Conservation (phyloP, 1,140 invertebrate species). For the Drosophila willistoni region DNA sequence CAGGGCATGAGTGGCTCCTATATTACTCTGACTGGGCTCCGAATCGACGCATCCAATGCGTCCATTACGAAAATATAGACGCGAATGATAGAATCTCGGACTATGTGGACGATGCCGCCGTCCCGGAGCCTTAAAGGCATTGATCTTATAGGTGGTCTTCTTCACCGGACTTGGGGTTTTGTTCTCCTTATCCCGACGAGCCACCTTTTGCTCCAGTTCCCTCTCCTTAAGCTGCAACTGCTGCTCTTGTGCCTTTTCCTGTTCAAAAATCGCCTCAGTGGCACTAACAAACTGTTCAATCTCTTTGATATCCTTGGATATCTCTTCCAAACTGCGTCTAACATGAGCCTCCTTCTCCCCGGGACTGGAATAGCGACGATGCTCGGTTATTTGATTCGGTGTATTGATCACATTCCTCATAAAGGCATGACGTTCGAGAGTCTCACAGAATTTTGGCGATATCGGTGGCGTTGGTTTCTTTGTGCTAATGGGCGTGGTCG, state of each 20-base stretch:
- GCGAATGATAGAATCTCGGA: conserved; percentile 74
- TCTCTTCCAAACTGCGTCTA: conserved; percentile 79
- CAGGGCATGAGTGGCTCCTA: conserved; percentile 77
- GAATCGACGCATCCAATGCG: conserved; percentile 80
- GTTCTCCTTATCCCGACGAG: conserved; percentile 72
- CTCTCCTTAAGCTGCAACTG: conserved; percentile 11
- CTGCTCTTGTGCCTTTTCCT: conserved; percentile 61
- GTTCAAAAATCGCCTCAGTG: conserved; percentile 72
- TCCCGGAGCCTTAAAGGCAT: conserved; percentile 65
- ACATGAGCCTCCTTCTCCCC: conserved; percentile 75
- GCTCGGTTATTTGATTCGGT: conserved; percentile 42
- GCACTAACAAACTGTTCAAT: conserved; percentile 81
- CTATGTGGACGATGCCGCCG: conserved; percentile 65
- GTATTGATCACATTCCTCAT: conserved; percentile 77
- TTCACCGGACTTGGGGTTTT: conserved; percentile 71
- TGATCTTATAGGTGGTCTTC: conserved; percentile 74
- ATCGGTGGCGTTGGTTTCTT: conserved; percentile 27
- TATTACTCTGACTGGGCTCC: conserved; percentile 72
- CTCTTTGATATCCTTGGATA: conserved; percentile 78
- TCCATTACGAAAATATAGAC: conserved; percentile 78
- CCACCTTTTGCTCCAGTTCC: background rate
- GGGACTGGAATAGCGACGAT: conserved; percentile 70
- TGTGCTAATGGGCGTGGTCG: conserved; percentile 38
- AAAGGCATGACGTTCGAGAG: conserved; percentile 75
- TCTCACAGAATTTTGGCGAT: conserved; percentile 73